Evolutionary conservation across 2,888 invertebrate species (phyloP), one percentile per base, ranked within the genome.

Genomic region (Trachelus stipa): DNA sequence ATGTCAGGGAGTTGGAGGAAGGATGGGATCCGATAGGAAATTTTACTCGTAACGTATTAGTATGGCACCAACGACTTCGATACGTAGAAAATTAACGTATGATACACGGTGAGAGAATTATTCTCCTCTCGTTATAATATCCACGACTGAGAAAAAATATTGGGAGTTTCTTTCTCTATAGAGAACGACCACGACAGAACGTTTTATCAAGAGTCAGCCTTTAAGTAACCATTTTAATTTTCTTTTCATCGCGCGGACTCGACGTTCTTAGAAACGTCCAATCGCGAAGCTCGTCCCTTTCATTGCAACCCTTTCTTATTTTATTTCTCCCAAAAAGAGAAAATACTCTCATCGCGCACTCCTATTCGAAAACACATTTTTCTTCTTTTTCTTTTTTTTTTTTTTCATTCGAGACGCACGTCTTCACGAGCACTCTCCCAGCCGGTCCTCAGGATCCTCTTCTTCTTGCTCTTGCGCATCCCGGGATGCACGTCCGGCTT

Each of bases 61-160:
- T 78, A 78, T 78, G 78, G 78, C 78, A 78, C 78, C 78, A 78
- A 76, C 78, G 73, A 78, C 37, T 78, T 78, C 78, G 78, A 76
- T 76, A 69, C 69, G 69, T 69, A 71, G 71, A 71, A 33, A 71
- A 23, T 71, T 31, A 71, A 71, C 71, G 71, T 33, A 71, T 33
- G 71, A 34, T 71, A 34, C 15, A 71, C 33, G 33, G 23, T 12
- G 71, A 31, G 71, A 71, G 56, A 56, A 56, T 56, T 56, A 56
- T 56, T 23, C 9, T 56, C 23, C 23, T 56, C 56, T 56, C 56
- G 0, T 56, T 56, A 56, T 56, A 56, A 56, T 56, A 56, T 56
- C 9, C 56, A 56, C 56, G 56, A 56, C 23, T 23, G 56, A 56
- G 23, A 56, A 56, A 56, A 56, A 56, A 56, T 56, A 56, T 56